Conservation (phyloP, 2,888 invertebrate species). For the Drosophila macrospina region DNA sequence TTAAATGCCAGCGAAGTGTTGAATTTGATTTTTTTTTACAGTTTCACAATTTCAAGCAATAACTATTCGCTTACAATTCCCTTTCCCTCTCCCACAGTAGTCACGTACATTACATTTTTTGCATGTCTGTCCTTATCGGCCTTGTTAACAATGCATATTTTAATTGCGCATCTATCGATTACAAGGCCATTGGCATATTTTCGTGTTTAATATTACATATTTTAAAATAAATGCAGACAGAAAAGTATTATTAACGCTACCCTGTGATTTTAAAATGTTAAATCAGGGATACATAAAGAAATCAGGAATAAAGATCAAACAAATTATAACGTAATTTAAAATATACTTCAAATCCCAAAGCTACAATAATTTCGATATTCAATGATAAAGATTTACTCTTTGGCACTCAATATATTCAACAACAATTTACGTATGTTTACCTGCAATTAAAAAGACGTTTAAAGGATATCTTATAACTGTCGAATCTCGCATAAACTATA, state of each 20-base stretch:
- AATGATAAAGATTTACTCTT: too few species aligned
- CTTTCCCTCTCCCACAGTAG: not conserved
- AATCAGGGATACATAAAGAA: not conserved
- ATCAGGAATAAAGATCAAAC: not conserved
- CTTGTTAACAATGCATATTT: constrained; percentile 67
- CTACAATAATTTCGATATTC: too few species aligned
- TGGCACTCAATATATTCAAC: too few species aligned
- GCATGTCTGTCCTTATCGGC: constrained; percentile 36
- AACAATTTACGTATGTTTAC: too few species aligned
- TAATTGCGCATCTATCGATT: constrained; percentile 44
- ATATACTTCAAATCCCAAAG: too few species aligned
- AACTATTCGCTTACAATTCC: constrained; percentile 22
- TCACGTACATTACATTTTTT: constrained; percentile 5
- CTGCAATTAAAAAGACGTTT: not conserved
- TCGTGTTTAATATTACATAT: constrained; percentile 14
- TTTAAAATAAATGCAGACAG: constrained; percentile 7
- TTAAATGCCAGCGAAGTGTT: constrained; percentile 22
- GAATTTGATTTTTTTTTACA: not conserved
- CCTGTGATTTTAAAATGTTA: not conserved
- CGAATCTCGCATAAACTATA: not conserved
- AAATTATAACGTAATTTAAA: not conserved
- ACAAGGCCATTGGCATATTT: constrained; percentile 49
- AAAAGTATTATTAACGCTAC: constrained; percentile 2
- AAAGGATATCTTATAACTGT: not conserved
- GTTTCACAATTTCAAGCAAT: constrained; percentile 9